Conservation (phyloP, 2,888 invertebrate genomes). For the Andrena haemorrhoa region DNA sequence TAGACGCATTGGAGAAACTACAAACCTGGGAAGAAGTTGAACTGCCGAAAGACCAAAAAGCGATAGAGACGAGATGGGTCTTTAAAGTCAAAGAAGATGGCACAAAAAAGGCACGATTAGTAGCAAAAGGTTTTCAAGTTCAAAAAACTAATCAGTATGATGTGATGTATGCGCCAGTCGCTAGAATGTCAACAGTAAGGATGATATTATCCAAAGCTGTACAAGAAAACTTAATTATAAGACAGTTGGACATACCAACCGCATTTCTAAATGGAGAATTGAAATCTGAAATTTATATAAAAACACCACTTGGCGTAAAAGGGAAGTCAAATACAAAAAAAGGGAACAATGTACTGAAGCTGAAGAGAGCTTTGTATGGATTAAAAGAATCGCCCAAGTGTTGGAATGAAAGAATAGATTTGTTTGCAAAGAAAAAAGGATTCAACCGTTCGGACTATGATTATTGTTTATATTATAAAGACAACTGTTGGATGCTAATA, state of each 20-base stretch:
- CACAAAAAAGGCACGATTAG: neutral
- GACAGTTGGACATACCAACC: no score
- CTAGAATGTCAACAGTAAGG: neutral
- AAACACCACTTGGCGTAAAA: no score
- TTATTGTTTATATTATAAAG: neutral
- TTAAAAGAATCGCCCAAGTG: neutral
- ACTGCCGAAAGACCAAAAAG: slow-evolving; percentile 4
- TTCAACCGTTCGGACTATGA: neutral
- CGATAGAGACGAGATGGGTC: slow-evolving; percentile 8
- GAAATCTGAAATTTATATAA: no score
- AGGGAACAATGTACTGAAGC: no score
- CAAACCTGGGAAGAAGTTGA: neutral
- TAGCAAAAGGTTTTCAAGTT: neutral
- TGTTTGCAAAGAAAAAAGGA: neutral
- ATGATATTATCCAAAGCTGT: no score
- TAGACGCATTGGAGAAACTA: neutral
- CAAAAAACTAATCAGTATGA: neutral
- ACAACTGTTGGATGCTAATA: neutral
- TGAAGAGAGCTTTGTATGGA: neutral
- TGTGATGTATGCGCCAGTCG: neutral
- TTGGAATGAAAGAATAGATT: neutral
- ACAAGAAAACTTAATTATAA: no score
- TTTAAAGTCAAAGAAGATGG: slow-evolving; percentile 13
- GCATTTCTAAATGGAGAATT: no score
- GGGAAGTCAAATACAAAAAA: no score